These are phyloP conservation scores for Ciona savignyi DNA, from an alignment of 23 tunicate species.

Conservation along the genomic window DNA sequence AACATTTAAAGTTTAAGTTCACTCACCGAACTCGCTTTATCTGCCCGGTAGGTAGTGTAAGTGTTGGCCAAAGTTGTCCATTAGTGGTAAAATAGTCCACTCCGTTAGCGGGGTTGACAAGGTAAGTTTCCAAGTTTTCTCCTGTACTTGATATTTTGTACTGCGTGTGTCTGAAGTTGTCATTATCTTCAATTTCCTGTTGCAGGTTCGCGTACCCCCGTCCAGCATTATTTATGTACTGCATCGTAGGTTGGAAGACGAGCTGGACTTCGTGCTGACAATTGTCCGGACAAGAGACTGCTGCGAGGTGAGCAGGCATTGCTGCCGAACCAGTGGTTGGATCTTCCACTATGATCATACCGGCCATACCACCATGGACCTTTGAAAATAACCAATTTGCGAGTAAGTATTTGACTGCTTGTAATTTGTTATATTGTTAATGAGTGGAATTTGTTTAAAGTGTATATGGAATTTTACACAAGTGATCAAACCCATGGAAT, in stretches of 20 bases:
- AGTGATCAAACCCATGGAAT: too few relatives aligned
- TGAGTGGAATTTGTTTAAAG: too few relatives aligned
- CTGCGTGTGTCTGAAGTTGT: conserved; percentile 27
- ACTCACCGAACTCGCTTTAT: conserved; percentile 70
- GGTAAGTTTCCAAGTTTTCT: conserved; percentile 1
- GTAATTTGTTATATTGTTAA: too few relatives aligned
- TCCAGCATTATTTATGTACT: conserved; percentile 20
- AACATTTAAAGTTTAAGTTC: not conserved
- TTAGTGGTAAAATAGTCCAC: conserved; percentile 53
- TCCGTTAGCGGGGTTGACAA: not conserved
- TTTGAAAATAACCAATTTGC: too few relatives aligned
- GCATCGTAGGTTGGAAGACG: conserved; percentile 61
- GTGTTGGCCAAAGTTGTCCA: conserved; percentile 60
- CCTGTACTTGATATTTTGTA: not conserved
- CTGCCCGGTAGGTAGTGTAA: conserved; percentile 32
- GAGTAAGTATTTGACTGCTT: too few relatives aligned
- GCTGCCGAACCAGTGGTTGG: conserved; percentile 14
- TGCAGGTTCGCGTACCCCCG: conserved; percentile 57
- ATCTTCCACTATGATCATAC: conserved; percentile 71
- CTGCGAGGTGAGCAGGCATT: conserved; percentile 23
- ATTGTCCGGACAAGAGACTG: conserved; percentile 61
- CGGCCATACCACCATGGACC: conserved; percentile 78
- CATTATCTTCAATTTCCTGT: conserved; percentile 35
- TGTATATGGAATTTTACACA: too few relatives aligned
- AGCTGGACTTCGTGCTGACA: conserved; percentile 62